Base-by-base conservation (phyloP, 2,888 invertebrate species). In the Machimus atricapillus region DNA sequence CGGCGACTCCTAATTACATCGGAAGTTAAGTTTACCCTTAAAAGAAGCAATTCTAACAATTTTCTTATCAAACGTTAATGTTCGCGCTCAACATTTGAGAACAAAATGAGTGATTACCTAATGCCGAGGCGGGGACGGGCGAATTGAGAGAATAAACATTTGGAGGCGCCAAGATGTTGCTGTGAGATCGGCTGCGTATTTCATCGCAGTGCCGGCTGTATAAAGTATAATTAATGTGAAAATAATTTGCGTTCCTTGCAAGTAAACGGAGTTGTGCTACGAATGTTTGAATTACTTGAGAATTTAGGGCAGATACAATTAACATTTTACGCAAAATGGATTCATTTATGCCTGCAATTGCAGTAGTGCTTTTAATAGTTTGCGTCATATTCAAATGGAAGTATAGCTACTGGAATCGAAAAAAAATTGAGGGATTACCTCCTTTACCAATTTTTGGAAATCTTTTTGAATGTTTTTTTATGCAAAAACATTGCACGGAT, bases 391-490 rank as follows among this genome's bases (percentile, higher is more conserved):
- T 89, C 40, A 89, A 89, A 81, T 88, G 87, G 87, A 58, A 87
- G 78, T 88, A 79, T 12, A 89, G 88, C 40, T 89, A 87, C 40
- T 89, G 89, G 89, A 8, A 76, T 3, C 81, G 89, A 37, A 78
- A 76, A 0, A 46, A 43, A 40, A 52, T 88, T 14, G 88, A 88
- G 73, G 89, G 88, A 14, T 86, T 88, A 58, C 27, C 89, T 4
- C 88, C 88, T 16, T 34, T 89, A 12, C 89, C 89, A 34, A 82
- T 89, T 81, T 89, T 89, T 87, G 89, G 89, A 14, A 89, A 88
- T 82, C 73, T 87, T 12, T 87, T 88, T 76, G 89, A 89, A 46
- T 87, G 81, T 78, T 87, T 89, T n/a, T 86, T 89, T n/a, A 88
- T 87, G 85, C 87, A 89, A 85, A 87, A 79, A 40, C 88, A 89